These are phyloP conservation scores for Drosophila sordidula DNA, from an alignment of 2,888 invertebrate genomes.

Conservation along the genomic window DNA sequence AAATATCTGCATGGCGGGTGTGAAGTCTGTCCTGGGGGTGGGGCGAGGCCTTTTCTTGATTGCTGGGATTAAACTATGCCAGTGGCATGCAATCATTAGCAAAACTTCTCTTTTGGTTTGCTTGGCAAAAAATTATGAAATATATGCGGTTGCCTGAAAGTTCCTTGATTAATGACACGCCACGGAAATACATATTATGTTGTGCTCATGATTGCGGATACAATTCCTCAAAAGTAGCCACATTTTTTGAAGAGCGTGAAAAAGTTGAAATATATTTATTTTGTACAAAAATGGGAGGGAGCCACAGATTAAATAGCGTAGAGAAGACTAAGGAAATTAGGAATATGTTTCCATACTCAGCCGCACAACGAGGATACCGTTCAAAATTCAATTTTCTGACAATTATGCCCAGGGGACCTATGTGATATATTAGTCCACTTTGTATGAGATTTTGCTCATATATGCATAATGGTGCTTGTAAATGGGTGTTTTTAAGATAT, in stretches of 20 bases:
- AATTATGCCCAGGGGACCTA: no score
- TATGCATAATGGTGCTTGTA: not conserved
- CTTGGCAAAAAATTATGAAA: constrained; percentile 49
- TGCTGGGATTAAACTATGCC: constrained; percentile 48
- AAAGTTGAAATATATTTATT: not conserved
- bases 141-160: constrained; percentile 25
- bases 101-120: constrained; percentile 34
- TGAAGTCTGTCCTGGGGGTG: constrained; percentile 14
- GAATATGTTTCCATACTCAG: no score
- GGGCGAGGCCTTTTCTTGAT: constrained; percentile 30
- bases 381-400: no score
- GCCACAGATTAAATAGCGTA: no score
- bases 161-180: constrained; percentile 60
- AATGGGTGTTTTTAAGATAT: no score
- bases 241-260: not conserved
- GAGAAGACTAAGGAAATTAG: no score
- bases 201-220: constrained; percentile 19
- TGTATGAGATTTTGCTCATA: no score
- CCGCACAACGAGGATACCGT: no score
- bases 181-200: constrained; percentile 34
- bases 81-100: constrained; percentile 70
- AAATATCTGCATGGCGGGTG: constrained; percentile 18
- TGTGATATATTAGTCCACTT: not conserved
- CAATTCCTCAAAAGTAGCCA: constrained; percentile 7
- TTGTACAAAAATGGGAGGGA: no score